These are phyloP conservation scores for Maniola jurtina DNA, from an alignment of 1,140 invertebrate genomes.

Conservation along the genomic window DNA sequence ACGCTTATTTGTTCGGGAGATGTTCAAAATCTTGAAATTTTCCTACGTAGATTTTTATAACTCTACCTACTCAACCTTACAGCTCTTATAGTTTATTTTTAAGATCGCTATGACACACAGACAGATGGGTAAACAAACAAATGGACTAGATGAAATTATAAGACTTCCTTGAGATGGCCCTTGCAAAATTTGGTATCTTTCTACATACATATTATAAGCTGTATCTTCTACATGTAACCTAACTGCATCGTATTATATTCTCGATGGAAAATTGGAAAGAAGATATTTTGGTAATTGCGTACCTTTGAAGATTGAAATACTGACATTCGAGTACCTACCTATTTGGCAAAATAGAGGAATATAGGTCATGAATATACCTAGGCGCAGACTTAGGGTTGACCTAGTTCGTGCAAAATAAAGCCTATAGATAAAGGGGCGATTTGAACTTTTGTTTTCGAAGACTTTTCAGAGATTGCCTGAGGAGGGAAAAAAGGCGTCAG, in stretches of 20 bases:
- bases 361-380: slow-evolving; percentile 28
- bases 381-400: slow-evolving; percentile 27
- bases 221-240: background rate
- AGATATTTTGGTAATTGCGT: slow-evolving; percentile 25
- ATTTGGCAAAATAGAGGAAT: slow-evolving; percentile 25
- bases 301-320: slow-evolving; percentile 23
- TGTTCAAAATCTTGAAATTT: too few species aligned
- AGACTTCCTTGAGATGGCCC: too few species aligned
- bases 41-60: too few species aligned
- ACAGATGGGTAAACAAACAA: too few species aligned
- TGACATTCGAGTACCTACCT: slow-evolving; percentile 7
- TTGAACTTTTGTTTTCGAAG: slow-evolving; percentile 17
- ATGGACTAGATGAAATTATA: too few species aligned
- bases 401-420: slow-evolving; percentile 29
- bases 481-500: slow-evolving; percentile 8
- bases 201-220: too few species aligned
- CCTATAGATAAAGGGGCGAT: slow-evolving; percentile 26
- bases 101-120: too few species aligned
- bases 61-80: too few species aligned
- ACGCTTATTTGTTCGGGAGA: too few species aligned
- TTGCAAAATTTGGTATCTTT: too few species aligned
- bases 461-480: slow-evolving; percentile 15
- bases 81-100: too few species aligned
- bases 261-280: background rate
- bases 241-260: background rate